Conservation (phyloP, 2,113 vertebrate species). For the Deroptyus accipitrinus region DNA sequence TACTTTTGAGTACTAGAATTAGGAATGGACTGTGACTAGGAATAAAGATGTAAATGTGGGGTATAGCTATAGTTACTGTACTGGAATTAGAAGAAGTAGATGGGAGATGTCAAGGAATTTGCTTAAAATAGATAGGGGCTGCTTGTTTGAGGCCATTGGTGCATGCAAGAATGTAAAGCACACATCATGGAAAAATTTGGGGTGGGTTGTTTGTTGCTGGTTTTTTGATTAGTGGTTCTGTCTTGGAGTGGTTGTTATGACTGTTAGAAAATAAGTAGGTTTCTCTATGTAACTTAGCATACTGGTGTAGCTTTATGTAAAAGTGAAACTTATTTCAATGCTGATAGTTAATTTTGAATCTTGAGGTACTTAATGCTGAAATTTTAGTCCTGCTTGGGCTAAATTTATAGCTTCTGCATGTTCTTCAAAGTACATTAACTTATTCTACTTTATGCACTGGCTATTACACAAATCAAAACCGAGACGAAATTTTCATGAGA, state of each 20-base stretch:
- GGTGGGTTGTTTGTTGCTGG: fast-evolving
- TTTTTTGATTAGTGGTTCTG: background rate
- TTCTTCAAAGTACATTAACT: background rate
- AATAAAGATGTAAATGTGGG: background rate
- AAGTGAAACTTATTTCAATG: background rate
- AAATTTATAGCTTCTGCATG: background rate
- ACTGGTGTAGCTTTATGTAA: background rate
- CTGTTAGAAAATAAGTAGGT: background rate
- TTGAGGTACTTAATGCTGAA: background rate
- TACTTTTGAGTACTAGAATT: background rate
- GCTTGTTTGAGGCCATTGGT: background rate
- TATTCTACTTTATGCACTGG: background rate
- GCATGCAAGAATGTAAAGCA: background rate
- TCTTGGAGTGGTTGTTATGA: background rate
- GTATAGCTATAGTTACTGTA: background rate
- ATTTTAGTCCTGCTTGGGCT: background rate
- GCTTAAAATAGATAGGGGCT: background rate
- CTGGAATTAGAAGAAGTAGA: background rate
- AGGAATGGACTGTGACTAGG: background rate
- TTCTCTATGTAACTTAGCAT: background rate
- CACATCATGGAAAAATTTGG: background rate
- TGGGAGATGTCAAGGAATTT: background rate
- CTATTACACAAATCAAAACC: background rate
- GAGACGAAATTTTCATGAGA: background rate
- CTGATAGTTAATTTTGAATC: background rate